Evolutionary conservation across 2,797 vertebrate species (phyloP).

Genomic region (Gymnothorax javanicus): DNA sequence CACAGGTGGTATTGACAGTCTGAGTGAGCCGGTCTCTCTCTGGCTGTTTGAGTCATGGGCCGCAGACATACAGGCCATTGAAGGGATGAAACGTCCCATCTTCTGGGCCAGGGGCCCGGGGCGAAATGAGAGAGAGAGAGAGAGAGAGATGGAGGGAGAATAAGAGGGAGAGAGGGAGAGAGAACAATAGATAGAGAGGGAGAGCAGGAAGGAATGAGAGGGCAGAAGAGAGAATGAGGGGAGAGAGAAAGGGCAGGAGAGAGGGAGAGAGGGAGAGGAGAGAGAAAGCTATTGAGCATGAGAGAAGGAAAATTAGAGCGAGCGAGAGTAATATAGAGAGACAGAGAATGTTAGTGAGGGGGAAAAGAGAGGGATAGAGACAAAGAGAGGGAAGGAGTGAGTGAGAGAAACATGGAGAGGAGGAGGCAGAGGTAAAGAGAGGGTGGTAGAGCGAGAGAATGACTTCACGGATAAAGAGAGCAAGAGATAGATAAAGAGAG

Average conservation of each 20-base stretch:
- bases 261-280: neutral
- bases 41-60: conserved; percentile 78
- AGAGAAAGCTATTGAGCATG: conserved; percentile 19
- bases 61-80: conserved; percentile 86
- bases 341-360: conserved; percentile 30
- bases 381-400: conserved; percentile 28
- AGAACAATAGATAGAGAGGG: conserved; percentile 16
- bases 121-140: conserved; percentile 38
- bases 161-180: conserved; percentile 20
- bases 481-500: conserved; percentile 9
- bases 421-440: conserved; percentile 18
- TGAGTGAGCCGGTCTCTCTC: conserved; percentile 67
- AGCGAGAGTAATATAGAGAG: conserved; percentile 20
- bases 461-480: conserved; percentile 16
- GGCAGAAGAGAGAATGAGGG: neutral
- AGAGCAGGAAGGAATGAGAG: conserved; percentile 12
- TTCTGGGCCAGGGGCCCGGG: conserved; percentile 54
- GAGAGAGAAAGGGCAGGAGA: neutral
- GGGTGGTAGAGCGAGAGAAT: conserved; percentile 18
- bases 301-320: conserved; percentile 35
- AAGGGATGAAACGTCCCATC: conserved; percentile 87
- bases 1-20: conserved; percentile 33
- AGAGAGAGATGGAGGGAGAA: conserved; percentile 37
- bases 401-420: conserved; percentile 4
- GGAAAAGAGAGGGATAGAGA: conserved; percentile 31